Evolutionary conservation across 2,888 invertebrate genomes (phyloP).

Genomic region (Drosophila conformis): DNA sequence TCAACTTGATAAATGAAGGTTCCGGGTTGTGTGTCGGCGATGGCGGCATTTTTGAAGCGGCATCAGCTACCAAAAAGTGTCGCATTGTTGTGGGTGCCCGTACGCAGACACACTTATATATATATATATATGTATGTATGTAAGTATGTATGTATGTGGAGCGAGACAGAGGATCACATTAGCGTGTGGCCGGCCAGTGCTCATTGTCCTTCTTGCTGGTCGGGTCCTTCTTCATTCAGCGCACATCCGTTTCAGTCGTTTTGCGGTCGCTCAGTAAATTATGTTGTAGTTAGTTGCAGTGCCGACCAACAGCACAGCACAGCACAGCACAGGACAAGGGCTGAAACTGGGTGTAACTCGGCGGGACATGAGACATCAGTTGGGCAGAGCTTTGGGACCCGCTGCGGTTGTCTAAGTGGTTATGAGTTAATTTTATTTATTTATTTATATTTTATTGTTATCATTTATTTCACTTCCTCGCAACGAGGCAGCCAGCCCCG

Average conservation of each 20-base stretch:
- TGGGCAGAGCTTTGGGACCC: constrained; percentile 36
- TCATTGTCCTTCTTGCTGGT: constrained; percentile 35
- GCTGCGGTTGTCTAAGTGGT: constrained; percentile 73
- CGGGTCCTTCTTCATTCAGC: constrained; percentile 41
- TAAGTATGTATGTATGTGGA: background rate
- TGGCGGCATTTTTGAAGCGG: constrained; percentile 72
- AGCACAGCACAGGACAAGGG: constrained; percentile 1
- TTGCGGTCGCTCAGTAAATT: constrained; percentile 70
- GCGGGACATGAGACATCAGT: constrained; percentile 50
- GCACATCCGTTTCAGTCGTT: constrained; percentile 62
- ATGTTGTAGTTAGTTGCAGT: constrained; percentile 77
- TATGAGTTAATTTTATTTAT: constrained; percentile 82
- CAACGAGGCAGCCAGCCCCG: background rate
- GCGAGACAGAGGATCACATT: constrained; percentile 38
- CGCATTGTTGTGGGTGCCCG: constrained; percentile 48
- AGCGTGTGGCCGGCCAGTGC: constrained; percentile 49
- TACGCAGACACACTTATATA: background rate
- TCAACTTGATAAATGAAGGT: constrained; percentile 84
- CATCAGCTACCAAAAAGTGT: constrained; percentile 57
- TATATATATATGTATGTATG: background rate
- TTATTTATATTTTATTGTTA: constrained; percentile 81
- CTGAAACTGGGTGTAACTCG: constrained; percentile 10
- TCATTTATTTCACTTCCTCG: constrained; percentile 73
- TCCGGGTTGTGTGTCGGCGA: constrained; percentile 53
- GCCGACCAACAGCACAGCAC: constrained; percentile 5